A percentile compares a stretch with the other conserved stretches of the same genome.
Evolutionary conservation across 2,113 vertebrate genomes (phyloP).

Genomic region (Crotalus helleri): DNA sequence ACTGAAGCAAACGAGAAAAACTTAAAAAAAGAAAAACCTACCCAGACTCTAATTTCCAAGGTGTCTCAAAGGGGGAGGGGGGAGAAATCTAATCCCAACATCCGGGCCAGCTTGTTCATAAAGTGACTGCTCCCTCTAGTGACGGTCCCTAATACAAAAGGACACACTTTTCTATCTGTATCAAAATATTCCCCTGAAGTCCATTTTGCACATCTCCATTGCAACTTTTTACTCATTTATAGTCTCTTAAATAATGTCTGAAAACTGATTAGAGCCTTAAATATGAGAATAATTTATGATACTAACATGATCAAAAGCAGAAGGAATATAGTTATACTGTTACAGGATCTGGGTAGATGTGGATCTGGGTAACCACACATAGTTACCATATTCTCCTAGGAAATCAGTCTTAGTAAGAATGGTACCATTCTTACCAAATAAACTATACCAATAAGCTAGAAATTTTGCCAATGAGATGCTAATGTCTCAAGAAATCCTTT

Average conservation of each 20-base stretch:
- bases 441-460: neutral
- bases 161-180: neutral
- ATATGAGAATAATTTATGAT: neutral
- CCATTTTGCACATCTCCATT: neutral
- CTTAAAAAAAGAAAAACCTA: neutral
- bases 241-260: neutral
- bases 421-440: neutral
- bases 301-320: neutral
- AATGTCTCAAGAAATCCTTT: neutral
- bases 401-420: neutral
- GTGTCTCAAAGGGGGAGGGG: neutral
- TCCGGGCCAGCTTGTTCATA: neutral
- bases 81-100: neutral
- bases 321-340: neutral
- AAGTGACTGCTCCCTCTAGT: constrained; percentile 2
- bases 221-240: neutral
- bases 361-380: neutral
- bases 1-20: neutral
- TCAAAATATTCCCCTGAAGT: neutral
- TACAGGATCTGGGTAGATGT: neutral
- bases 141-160: neutral
- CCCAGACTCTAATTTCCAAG: neutral
- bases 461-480: neutral
- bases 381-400: neutral
- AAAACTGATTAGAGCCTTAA: neutral